Evolutionary conservation across 2,113 vertebrate species (phyloP).

Genomic region (Gasterosteus aculeatus): DNA sequence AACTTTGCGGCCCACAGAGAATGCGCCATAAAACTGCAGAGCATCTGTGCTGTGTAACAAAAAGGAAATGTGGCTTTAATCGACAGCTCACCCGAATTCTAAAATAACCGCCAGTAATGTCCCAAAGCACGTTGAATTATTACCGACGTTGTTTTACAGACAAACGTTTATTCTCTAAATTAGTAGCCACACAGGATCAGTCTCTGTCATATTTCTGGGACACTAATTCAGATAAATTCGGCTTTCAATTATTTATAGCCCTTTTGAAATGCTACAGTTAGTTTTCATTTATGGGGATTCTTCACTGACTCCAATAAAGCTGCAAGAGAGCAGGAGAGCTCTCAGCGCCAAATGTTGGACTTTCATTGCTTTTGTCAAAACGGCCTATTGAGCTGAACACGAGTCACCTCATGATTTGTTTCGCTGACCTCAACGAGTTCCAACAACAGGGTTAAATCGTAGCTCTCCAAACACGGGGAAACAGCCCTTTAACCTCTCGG

Average conservation of each 20-base stretch:
- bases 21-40: slow-evolving; percentile 64
- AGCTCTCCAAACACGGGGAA: slow-evolving; percentile 15
- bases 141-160: slow-evolving; percentile 17
- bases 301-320: slow-evolving; percentile 1
- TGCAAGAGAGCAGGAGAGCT: slow-evolving; percentile 36
- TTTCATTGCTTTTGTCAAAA: slow-evolving; percentile 31
- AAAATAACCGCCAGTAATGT: slow-evolving; percentile 56
- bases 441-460: slow-evolving; percentile 36
- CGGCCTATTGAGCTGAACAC: slow-evolving; percentile 30
- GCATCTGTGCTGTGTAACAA: slow-evolving; percentile 60
- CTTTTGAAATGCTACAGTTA: background rate
- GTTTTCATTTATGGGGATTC: slow-evolving; percentile 16
- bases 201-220: background rate
- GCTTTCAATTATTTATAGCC: background rate
- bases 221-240: slow-evolving; percentile 3
- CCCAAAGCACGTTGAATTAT: slow-evolving; percentile 68
- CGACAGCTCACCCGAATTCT: slow-evolving; percentile 62
- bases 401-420: slow-evolving; percentile 42
- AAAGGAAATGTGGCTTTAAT: slow-evolving; percentile 65
- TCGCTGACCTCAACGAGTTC: slow-evolving; percentile 44
- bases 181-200: background rate
- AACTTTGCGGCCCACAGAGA: slow-evolving; percentile 61
- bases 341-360: background rate
- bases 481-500: slow-evolving; percentile 9
- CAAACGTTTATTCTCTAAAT: background rate